Evolutionary conservation across 1,140 invertebrate genomes (phyloP).

Genomic region (Monomorium pharaonis): DNA sequence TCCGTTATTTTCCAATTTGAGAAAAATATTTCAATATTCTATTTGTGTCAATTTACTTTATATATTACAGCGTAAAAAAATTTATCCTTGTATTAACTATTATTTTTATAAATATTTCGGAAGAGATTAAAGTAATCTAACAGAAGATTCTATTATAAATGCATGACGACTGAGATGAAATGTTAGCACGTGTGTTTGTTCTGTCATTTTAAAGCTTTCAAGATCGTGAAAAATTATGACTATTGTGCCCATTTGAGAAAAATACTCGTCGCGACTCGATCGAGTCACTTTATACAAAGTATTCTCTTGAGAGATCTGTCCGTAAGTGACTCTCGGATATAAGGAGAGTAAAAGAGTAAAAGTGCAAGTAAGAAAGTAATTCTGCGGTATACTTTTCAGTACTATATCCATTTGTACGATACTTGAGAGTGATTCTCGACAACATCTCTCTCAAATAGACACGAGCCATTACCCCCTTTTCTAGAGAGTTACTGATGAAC

Average conservation of each 20-base stretch:
- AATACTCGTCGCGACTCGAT: background rate
- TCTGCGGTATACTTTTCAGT: background rate
- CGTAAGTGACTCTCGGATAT: background rate
- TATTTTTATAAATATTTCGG: background rate
- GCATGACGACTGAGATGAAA: background rate
- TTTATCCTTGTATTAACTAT: background rate
- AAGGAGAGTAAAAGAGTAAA: background rate
- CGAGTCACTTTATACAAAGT: background rate
- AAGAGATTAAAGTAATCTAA: background rate
- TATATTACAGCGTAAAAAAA: background rate
- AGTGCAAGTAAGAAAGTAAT: slow-evolving; percentile 12
- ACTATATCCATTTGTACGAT: background rate
- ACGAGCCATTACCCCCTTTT: background rate
- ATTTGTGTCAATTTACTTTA: background rate
- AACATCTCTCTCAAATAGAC: slow-evolving; percentile 13
- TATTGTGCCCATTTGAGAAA: background rate
- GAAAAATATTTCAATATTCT: background rate
- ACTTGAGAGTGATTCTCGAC: background rate
- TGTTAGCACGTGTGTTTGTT: background rate
- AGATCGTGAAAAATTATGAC: background rate
- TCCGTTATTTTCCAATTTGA: background rate
- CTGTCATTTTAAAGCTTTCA: too few species aligned
- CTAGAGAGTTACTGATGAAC: background rate
- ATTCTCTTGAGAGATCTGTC: background rate
- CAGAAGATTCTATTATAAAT: too few species aligned